A percentile compares a stretch with the other conserved stretches of the same genome.
Evolutionary conservation across 2,797 vertebrate genomes (phyloP).

Genomic region (Karalla daura): DNA sequence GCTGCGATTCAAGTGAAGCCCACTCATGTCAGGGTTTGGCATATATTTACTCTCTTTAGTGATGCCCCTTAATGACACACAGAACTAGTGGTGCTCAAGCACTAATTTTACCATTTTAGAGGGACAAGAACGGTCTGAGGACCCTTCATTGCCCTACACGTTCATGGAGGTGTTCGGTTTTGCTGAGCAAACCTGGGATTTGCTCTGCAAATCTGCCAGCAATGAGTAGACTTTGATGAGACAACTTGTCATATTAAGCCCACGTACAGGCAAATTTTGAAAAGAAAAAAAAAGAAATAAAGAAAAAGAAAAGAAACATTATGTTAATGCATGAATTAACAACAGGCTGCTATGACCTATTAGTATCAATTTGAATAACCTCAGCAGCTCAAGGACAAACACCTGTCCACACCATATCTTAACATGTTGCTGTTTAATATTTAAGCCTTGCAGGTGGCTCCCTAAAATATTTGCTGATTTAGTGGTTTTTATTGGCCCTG

Average conservation of each 20-base stretch:
- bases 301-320: too few species aligned
- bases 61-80: too few species aligned
- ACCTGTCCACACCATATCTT: not conserved
- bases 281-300: too few species aligned
- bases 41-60: slow-evolving; percentile 18
- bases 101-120: not conserved
- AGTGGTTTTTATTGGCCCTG: slow-evolving; percentile 1
- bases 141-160: not conserved
- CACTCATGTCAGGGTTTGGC: not conserved
- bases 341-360: too few species aligned
- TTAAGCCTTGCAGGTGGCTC: not conserved
- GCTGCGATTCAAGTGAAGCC: slow-evolving; percentile 25
- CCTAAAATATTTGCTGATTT: not conserved
- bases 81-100: not conserved
- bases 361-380: too few species aligned
- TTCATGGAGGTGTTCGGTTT: not conserved
- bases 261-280: not conserved
- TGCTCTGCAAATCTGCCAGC: not conserved
- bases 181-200: slow-evolving; percentile 9
- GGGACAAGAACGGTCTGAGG: not conserved
- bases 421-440: slow-evolving; percentile 2
- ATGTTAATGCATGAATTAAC: too few species aligned
- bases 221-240: not conserved
- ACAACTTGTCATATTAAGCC: too few species aligned
- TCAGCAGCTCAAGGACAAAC: not conserved